Evolutionary conservation across 2,797 vertebrate genomes (phyloP), one percentile per base, ranked within the genome.

Genomic region (Chloroceryle inda): DNA sequence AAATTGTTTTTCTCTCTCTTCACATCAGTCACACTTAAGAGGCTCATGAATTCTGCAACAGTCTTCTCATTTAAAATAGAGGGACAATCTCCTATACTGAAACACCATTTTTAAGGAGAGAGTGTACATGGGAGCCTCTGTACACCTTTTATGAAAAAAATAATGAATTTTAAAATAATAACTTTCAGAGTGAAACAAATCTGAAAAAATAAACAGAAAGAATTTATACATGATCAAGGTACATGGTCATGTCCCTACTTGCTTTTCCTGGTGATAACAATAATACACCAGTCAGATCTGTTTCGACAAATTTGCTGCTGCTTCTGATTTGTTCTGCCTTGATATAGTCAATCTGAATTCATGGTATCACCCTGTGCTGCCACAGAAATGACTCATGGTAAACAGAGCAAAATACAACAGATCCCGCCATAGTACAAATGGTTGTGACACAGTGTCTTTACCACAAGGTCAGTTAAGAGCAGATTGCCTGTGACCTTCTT

Each of bases 291-390:
- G 22, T 38, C 66, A 63, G 33, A 27, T 62, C 42, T 69, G 29
- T 56, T 77, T n/a, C 71, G 76, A 61, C 29, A 79, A 73, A 89
- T 92, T 75, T 92, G 26, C 33, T 88, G 0, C 82, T 85, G 76
- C 59, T 95, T 68, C 85, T 93, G 66, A 74, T 94, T 92, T 92
- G 71, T 92, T 95, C 74, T 0, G 0, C 63, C 44, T 47, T 74
- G 44, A 79, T 76, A 21, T 13, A 58, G 90, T 89, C 74, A 73
- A 33, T 88, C 55, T 88, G 82, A 93, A 86, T 88, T 90, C 79
- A 35, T 50, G 59, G n/a, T 76, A 61, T 92, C 85, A 55, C 40
- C 37, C 61, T 31, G 38, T 79, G 52, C 66, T 95, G 38, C 47
- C 55, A 26, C 63, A 50, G 76, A 94, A 90, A 71, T 19, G n/a